Evolutionary conservation across 2,888 invertebrate species (phyloP), one percentile per base, ranked within the genome.

Genomic region (Agrochola macilenta): DNA sequence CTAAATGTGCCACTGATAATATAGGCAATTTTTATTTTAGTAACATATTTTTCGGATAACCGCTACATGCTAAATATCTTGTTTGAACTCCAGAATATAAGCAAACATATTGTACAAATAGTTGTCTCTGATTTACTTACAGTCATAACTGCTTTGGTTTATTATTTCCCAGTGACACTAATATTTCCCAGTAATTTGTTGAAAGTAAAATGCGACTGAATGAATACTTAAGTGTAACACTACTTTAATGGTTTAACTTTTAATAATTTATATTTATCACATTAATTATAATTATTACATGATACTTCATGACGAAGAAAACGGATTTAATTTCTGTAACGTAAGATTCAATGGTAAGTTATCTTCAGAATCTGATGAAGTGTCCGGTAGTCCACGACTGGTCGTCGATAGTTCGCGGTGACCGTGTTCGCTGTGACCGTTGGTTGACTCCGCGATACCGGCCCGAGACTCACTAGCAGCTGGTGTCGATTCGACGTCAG

Each of bases 271-370:
- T 89, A 86, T 81, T 88, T 88, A 90, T 90, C 90, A 91, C 90
- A 90, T 88, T 88, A 77, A 82, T 77, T 85, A 78, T 80, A 77
- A 69, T 78, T 80, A 79, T 71, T 65, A 74, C 58, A 76, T n/a
- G 49, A 70, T 49, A 63, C 73, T 79, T 74, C 64, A 82, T 64
- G 68, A 79, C 82, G 85, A 88, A 69, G 89, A 82, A 71, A 79
- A 83, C 49, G 79, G 81, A 72, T 85, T 85, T 66, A 85, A 84
- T 83, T 92, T 93, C 66, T 93, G 92, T 84, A 95, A 87, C 4
- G 94, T 93, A 35, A 95, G 92, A 88, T 95, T 95, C 35, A 95
- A 91, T 49, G 96, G 96, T 79, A 95, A 84, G 84, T 95, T 91
- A 77, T 95, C 95, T 69, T 96, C 96, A 2, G 95, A 93, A 85